Evolutionary conservation across 2,797 vertebrate genomes (phyloP), one percentile per base, ranked within the genome.

Genomic region (Artibeus jamaicensis): DNA sequence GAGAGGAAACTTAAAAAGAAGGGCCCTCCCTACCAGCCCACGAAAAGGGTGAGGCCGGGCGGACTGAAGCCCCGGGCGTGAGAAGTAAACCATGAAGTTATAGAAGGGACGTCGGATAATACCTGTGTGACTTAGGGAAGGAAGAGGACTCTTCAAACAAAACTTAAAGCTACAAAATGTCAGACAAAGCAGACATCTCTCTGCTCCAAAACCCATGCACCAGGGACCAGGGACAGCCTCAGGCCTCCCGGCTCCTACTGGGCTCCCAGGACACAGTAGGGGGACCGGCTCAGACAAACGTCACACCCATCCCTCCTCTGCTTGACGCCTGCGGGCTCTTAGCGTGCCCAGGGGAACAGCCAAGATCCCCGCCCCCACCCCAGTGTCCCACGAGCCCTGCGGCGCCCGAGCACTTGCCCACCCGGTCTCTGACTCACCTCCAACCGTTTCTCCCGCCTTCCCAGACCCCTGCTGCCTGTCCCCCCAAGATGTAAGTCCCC

Each of bases 391-490:
- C 34, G 5, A 5, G 5, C 22, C 24, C 44, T 1, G 3, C 22
- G 0, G 3, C 0, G 1, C 15, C 91, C 44, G 48, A 21, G 55
- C 39, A 42, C 39, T 42, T 42, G 39, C 39, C 39, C 76, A 14
- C 32, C 5, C 3, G 7, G 46, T 2, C 42, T 68, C 32, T 15
- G 57, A 24, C 24, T 7, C 19, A 3, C 73, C n/a, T n/a, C 37
- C 62, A 4, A 4, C 32, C 50, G 5, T 9, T 0, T 0, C 12
- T 4, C 44, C 5, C 37, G 7, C 10, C 65, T 22, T 29, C n/a
- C 37, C n/a, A 22, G 14, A 37, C 37, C 9, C 32, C 11, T 7
- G 6, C 11, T 7, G 3, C 37, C 74, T 29, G 2, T 46, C 37
- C 6, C 67, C 67, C 14, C 24, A 9, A 12, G 29, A 22, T 1